Conservation (phyloP, 2,888 invertebrate species). For the Diplolepis rosae region DNA sequence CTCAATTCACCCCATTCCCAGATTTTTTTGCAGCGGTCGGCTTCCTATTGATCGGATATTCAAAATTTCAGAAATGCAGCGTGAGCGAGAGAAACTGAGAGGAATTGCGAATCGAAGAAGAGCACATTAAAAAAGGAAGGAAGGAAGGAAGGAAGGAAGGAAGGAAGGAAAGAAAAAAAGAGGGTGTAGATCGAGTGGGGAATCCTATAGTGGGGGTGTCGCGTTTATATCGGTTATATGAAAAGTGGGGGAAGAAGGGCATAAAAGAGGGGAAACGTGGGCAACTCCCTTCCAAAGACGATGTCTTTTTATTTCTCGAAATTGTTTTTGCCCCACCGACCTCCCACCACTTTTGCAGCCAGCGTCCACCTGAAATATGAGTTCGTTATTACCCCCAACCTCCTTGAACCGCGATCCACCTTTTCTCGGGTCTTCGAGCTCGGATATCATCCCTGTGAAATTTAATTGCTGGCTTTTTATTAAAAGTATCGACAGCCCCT, state of each 20-base stretch:
- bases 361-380: conserved; percentile 62
- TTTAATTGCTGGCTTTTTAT: conserved; percentile 72
- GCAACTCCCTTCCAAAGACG: conserved; percentile 43
- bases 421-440: conserved; percentile 34
- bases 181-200: conserved; percentile 36
- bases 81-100: conserved; percentile 47
- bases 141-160: conserved; percentile 42
- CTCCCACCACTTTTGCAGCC: conserved; percentile 50
- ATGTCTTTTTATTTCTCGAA: conserved; percentile 51
- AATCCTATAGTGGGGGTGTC: conserved; percentile 32
- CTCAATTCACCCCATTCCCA: conserved; percentile 39
- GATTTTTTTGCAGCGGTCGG: conserved; percentile 55
- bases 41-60: conserved; percentile 71
- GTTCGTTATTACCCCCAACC: conserved; percentile 59
- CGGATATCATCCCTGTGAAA: conserved; percentile 51
- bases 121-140: conserved; percentile 44
- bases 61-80: conserved; percentile 67
- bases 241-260: conserved; percentile 38
- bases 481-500: conserved; percentile 71
- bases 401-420: conserved; percentile 45
- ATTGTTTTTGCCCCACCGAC: conserved; percentile 49
- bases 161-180: conserved; percentile 33
- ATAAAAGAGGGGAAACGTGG: conserved; percentile 53
- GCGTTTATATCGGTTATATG: conserved; percentile 46
- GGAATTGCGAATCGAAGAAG: conserved; percentile 34